These are phyloP conservation scores for Dasypogon diadema DNA, from an alignment of 2,888 invertebrate species.

Conservation along the genomic window DNA sequence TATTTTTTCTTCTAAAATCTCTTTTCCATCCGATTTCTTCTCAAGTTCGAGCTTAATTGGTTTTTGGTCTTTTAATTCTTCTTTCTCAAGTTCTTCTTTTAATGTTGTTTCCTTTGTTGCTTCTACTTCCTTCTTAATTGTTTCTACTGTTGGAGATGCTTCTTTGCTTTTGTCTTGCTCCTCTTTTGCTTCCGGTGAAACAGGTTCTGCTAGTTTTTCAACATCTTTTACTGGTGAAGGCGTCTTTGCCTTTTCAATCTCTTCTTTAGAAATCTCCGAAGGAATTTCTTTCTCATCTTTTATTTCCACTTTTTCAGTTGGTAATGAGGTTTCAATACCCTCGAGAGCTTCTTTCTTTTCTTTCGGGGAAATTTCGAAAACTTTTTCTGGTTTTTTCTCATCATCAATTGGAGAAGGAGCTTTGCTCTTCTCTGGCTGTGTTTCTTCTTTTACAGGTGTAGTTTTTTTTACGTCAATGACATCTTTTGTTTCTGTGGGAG, in stretches of 20 bases:
- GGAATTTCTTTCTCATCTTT: conserved; percentile 52
- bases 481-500: too few relatives aligned
- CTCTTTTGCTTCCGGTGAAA: conserved; percentile 45
- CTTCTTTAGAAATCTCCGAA: neutral
- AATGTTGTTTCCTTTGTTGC: conserved; percentile 42
- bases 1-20: too few relatives aligned
- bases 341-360: too few relatives aligned
- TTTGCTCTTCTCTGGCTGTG: neutral
- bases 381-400: too few relatives aligned
- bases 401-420: neutral
- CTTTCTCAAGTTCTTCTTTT: conserved; percentile 56
- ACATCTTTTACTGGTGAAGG: conserved; percentile 20
- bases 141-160: conserved; percentile 52
- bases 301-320: conserved; percentile 47
- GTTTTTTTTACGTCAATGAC: too few relatives aligned
- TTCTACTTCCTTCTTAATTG: conserved; percentile 55
- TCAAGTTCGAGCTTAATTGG: too few relatives aligned
- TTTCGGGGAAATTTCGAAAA: too few relatives aligned
- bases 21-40: too few relatives aligned
- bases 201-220: neutral
- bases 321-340: too few relatives aligned
- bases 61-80: neutral
- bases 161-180: too few relatives aligned
- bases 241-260: neutral
- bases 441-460: too few relatives aligned